Percentiles rank a stretch among this genome's conserved stretches.
Conservation (phyloP, 2,888 invertebrate genomes). For the Podotricha telesiphe region DNA sequence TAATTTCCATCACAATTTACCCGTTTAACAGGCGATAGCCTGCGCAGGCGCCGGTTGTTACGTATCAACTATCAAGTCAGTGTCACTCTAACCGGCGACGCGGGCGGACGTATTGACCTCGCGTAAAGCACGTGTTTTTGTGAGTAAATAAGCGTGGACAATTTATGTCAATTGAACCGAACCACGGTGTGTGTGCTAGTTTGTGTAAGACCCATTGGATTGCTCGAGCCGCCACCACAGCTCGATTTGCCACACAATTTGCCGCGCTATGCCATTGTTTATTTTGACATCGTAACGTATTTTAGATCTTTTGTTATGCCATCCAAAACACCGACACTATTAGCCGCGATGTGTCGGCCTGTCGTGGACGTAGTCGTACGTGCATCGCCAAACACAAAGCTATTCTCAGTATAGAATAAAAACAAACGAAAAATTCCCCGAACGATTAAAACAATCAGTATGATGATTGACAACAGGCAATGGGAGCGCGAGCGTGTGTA, state of each 20-base stretch:
- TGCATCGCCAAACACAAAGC: background rate
- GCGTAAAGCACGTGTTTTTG: slow-evolving; percentile 61
- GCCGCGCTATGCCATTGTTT: slow-evolving; percentile 61
- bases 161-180: slow-evolving; percentile 55
- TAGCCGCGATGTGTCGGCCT: background rate
- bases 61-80: slow-evolving; percentile 54
- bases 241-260: slow-evolving; percentile 43
- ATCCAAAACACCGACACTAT: slow-evolving; percentile 37
- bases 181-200: slow-evolving; percentile 51
- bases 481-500: slow-evolving; percentile 25
- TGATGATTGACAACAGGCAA: slow-evolving; percentile 23
- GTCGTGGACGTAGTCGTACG: background rate
- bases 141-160: slow-evolving; percentile 69
- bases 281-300: slow-evolving; percentile 49
- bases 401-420: slow-evolving; percentile 16
- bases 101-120: slow-evolving; percentile 58
- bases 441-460: slow-evolving; percentile 19
- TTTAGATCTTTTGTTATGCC: slow-evolving; percentile 37
- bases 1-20: slow-evolving; percentile 72
- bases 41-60: slow-evolving; percentile 62
- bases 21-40: slow-evolving; percentile 60
- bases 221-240: slow-evolving; percentile 51
- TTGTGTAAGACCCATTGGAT: slow-evolving; percentile 63
- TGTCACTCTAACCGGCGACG: slow-evolving; percentile 60
- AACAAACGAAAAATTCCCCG: slow-evolving; percentile 23